Percentiles rank a stretch among this genome's conserved stretches.
Conservation (phyloP, 2,797 vertebrate species). For the Tapera naevia region DNA sequence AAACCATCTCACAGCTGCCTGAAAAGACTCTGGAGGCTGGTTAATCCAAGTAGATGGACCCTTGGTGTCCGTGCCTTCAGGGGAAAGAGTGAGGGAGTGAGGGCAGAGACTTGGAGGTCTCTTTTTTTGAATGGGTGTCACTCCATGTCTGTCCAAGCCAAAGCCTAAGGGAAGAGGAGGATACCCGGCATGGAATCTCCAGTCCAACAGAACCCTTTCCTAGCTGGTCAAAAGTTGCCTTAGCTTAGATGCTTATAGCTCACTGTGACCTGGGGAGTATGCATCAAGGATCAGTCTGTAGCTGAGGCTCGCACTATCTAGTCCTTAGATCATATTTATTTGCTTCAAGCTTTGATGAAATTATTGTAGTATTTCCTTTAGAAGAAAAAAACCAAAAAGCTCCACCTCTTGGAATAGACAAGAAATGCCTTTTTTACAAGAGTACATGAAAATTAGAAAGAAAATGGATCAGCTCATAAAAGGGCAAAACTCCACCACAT, state of each 20-base stretch:
- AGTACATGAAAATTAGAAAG: not conserved
- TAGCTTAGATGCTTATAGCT: not conserved
- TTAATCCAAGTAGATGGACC: constrained; percentile 33
- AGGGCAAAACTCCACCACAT: not conserved
- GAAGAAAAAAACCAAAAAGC: not conserved
- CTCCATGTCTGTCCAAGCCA: not conserved
- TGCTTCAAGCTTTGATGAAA: not conserved
- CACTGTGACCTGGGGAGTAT: accelerated
- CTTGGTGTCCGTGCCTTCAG: not conserved
- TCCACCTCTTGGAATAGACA: not conserved
- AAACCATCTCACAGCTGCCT: constrained; percentile 53
- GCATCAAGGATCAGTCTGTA: not conserved
- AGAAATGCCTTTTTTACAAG: not conserved
- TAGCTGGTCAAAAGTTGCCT: not conserved
- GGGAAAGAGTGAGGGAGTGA: not conserved
- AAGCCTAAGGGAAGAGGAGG: not conserved
- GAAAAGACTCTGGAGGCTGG: constrained; percentile 4
- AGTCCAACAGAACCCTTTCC: not conserved
- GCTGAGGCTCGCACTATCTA: not conserved
- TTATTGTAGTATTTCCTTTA: not conserved
- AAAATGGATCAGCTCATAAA: not conserved
- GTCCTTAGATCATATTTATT: not conserved
- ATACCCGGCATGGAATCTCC: not conserved
- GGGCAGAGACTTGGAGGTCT: not conserved
- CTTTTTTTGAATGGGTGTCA: not conserved